Base-by-base conservation (phyloP, 2,888 invertebrate species). In the Aleiodes leptofemur region DNA sequence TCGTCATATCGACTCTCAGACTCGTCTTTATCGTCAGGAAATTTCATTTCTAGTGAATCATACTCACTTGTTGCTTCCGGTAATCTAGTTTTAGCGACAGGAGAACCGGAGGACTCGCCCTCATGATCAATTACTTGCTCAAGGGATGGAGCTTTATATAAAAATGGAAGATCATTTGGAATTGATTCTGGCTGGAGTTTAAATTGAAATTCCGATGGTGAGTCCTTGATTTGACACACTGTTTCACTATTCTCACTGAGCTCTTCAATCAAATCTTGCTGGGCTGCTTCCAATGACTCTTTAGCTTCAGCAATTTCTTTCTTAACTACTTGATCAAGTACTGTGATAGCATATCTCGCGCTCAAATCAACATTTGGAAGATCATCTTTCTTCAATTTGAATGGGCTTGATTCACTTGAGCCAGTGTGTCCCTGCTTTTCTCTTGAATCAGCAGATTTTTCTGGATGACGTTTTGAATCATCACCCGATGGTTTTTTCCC, bases 191-290 rank as follows among this genome's bases (percentile, higher is more conserved):
- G 92, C 80, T 89, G 86, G 3, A 93, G 88, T 87, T 93, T 94
- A 73, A 95, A 94, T 84, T 94, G 94, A 83, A 95, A 95, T 86
- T 95, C 94, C 1, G 94, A 94, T 4, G 94, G 94, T 0, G 94
- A 94, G 81, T 94, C 93, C 82, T 94, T 94, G 8, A 90, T 90
- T 74, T 89, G 89, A 38, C 90, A 86, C 48, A 89, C 85, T 50
- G 88, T 89, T 70, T 90, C 89, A 80, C 93, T 93, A 84, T 93
- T 93, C 69, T 92, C 92, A 79, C 92, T 94, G 8, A 94, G 92
- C 79, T 93, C 93, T 83, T 93, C 93, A 73, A 94, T 93, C 6
- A 94, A 91, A 89, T 94, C 94, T 81, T 92, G 93, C 87, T 93
- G 94, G 0, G 94, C 94, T 59, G 93, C 93, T 89, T 94, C 94